Base-by-base conservation (phyloP, 2,113 vertebrate genomes). In the Montifringilla adamsi region DNA sequence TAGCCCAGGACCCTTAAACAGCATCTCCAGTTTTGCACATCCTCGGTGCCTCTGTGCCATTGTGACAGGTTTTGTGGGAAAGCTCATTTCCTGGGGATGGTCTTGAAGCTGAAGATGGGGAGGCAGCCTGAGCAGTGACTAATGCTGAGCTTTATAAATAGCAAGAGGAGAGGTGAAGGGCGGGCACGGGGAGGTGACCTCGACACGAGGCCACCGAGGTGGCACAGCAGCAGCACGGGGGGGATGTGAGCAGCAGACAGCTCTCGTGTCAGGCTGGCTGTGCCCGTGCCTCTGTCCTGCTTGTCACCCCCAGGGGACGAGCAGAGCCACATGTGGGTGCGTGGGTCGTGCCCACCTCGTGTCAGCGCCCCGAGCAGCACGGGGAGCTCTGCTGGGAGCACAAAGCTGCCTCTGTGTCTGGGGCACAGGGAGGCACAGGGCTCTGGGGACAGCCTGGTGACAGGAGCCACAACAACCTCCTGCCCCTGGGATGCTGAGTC, bases 291-390 rank as follows among this genome's bases (percentile, higher is more conserved):
- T 35, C 49, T 58, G 58, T 72, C 43, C 87, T 64, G 56, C 16
- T 0, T 33, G 46, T 46, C 56, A 24, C 52, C 30, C 93, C 2
- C 9, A 52, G 84, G 90, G 76, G 17, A 44, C 3, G 24, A 37
- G 19, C 60, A 37, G 58, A 69, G 30, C 35, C 87, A 9, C 2
- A 4, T 35, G 6, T 1, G 21, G 43, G 3, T 19, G 5, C 0
- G 43, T 3, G 24, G 63, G 35, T 13, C 4, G 26, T 44, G 69
- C 43, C 6, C 22, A 16, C 47, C 60, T 82, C 11, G 0, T 22
- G 47, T 79, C 72, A 31, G 52, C 0, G 0, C 66, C 22, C 10
- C 1, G 20, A 66, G 66, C 20, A 0, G 39, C 44, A 0, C 2
- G 3, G 62, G 41, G 68, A 46, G 43, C 31, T 28, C 41, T 58